Conservation (phyloP, 2,113 vertebrate genomes). For the Upupa epops region DNA sequence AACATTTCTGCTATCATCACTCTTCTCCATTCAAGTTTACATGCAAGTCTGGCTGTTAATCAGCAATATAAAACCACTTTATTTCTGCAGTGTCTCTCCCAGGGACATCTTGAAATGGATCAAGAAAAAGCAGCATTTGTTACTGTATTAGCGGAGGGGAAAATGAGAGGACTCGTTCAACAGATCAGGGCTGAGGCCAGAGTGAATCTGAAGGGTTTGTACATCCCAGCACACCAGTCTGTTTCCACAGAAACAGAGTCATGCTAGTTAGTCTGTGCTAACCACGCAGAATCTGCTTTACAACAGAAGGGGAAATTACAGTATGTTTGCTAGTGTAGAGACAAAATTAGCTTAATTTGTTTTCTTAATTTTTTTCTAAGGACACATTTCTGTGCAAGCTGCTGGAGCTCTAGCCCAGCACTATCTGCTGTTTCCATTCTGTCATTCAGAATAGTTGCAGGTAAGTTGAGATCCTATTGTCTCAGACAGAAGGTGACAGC, state of each 20-base stretch:
- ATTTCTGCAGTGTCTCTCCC: background rate
- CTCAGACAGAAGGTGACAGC: background rate
- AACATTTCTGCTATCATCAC: background rate
- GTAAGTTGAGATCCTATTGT: background rate
- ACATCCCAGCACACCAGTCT: background rate
- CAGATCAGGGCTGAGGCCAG: background rate
- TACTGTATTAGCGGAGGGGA: background rate
- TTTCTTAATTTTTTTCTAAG: background rate
- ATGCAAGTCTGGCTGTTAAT: background rate
- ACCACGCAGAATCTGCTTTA: background rate
- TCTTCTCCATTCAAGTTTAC: background rate
- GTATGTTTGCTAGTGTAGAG: background rate
- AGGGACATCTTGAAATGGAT: background rate
- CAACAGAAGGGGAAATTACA: background rate
- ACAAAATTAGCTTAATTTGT: background rate
- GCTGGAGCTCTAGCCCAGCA: background rate
- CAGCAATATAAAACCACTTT: background rate
- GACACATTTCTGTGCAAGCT: background rate
- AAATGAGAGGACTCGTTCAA: background rate
- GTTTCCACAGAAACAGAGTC: background rate
- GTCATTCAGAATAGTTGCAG: background rate
- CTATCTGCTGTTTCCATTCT: background rate
- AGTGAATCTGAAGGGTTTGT: background rate
- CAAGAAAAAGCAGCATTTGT: background rate
- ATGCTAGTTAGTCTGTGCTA: background rate